Evolutionary conservation across 2,113 vertebrate genomes (phyloP).

Genomic region (Calonectris borealis): DNA sequence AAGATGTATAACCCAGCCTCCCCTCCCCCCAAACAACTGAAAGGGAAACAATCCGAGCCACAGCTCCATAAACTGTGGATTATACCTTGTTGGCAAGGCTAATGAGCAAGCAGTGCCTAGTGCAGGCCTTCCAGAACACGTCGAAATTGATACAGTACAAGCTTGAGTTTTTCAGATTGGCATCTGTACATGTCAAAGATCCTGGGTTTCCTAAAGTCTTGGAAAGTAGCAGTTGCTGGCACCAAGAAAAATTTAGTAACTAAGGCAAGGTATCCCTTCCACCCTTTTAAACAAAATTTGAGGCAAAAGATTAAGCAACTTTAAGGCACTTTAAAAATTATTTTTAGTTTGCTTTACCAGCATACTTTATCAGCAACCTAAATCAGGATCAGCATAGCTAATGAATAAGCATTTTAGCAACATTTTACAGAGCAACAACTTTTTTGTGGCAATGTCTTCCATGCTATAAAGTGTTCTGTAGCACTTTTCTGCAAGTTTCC

Average conservation of each 20-base stretch:
- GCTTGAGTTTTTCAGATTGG: conserved; percentile 38
- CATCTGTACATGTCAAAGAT: conserved; percentile 33
- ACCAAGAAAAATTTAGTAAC: conserved; percentile 58
- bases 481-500: conserved; percentile 8
- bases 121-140: neutral
- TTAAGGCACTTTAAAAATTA: conserved; percentile 80
- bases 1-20: conserved; percentile 2
- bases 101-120: neutral
- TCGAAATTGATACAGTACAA: neutral
- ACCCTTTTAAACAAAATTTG: conserved; percentile 46
- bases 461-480: conserved; percentile 12
- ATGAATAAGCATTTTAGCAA: neutral
- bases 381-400: conserved; percentile 14
- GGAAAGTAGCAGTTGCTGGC: conserved; percentile 59
- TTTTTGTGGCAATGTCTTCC: neutral
- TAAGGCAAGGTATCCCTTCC: conserved; percentile 61
- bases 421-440: conserved; percentile 25
- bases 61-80: neutral
- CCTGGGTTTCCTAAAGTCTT: conserved; percentile 59
- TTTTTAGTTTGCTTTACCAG: conserved; percentile 34
- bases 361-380: conserved; percentile 17
- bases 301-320: conserved; percentile 72
- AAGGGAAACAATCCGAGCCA: neutral
- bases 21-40: neutral
- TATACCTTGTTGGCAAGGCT: neutral